Conservation (phyloP, 2,888 invertebrate genomes). For the Ecliptopera silaceata region DNA sequence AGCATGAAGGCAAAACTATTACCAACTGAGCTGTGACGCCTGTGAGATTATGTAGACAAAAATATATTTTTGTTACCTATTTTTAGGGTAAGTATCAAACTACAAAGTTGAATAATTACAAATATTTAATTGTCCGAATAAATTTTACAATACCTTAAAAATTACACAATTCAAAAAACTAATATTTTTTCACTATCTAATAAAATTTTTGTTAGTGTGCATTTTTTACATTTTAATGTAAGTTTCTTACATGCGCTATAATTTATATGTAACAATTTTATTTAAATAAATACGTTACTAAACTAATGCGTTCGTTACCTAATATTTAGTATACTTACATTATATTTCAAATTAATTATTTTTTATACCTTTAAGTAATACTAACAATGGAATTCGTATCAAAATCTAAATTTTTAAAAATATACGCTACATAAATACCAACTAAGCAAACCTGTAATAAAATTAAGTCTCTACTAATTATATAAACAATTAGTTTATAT, state of each 20-base stretch:
- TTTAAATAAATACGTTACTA: conserved; percentile 19
- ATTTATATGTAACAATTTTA: conserved; percentile 14
- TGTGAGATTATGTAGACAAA: no score
- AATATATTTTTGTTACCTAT: no score
- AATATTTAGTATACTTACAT: not conserved
- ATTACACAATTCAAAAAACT: conserved; percentile 26
- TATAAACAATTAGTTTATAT: not conserved
- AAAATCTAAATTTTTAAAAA: conserved; percentile 11
- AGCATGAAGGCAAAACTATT: no score
- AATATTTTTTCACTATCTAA: conserved; percentile 28
- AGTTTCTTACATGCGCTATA: conserved; percentile 28
- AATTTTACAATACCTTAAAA: conserved; percentile 30
- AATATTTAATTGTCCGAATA: conserved; percentile 39
- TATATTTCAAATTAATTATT: no score
- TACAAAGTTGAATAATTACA: conserved; percentile 29
- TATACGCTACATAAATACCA: conserved; percentile 1
- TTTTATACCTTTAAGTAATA: not conserved
- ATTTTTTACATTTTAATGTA: conserved; percentile 30
- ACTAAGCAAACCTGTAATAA: conserved; percentile 3
- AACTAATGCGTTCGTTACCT: not conserved
- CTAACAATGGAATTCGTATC: conserved; percentile 9
- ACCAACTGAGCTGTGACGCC: no score
- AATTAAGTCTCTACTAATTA: not conserved
- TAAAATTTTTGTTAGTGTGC: conserved; percentile 34
- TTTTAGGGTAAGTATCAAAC: conserved; percentile 2